Evolutionary conservation across 2,888 invertebrate species (phyloP).

Genomic region (Steromphala cineraria): DNA sequence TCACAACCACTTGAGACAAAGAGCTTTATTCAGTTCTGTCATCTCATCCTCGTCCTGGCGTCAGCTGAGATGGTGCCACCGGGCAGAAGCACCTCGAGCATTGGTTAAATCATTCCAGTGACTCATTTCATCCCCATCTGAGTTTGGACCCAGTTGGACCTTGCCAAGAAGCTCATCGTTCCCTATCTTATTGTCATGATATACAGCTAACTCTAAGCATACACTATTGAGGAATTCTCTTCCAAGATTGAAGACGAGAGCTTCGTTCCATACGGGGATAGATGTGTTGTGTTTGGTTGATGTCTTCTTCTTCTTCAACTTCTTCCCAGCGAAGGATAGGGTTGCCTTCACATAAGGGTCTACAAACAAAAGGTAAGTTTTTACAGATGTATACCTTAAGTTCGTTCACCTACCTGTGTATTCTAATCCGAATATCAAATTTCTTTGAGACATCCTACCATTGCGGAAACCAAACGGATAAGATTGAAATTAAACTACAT

Average conservation of each 20-base stretch:
- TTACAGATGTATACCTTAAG: too few relatives aligned
- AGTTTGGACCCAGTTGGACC: slow-evolving; percentile 78
- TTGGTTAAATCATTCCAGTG: slow-evolving; percentile 71
- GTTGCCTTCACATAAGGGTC: slow-evolving; percentile 93
- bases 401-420: too few relatives aligned
- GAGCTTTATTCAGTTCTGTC: slow-evolving; percentile 5
- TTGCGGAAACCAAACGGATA: too few relatives aligned
- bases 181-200: slow-evolving; percentile 81
- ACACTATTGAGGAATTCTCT: slow-evolving; percentile 79
- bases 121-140: slow-evolving; percentile 60
- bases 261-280: slow-evolving; percentile 94
- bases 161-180: slow-evolving; percentile 79
- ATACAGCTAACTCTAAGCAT: slow-evolving; percentile 79
- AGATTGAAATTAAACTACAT: too few relatives aligned
- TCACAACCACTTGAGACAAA: slow-evolving; percentile 18
- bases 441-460: too few relatives aligned
- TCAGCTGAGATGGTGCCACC: slow-evolving; percentile 65
- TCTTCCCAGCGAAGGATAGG: slow-evolving; percentile 87
- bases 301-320: slow-evolving; percentile 91
- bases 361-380: slow-evolving; percentile 69
- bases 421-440: too few relatives aligned
- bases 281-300: slow-evolving; percentile 84
- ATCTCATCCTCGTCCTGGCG: slow-evolving; percentile 24
- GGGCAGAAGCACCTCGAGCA: slow-evolving; percentile 59
- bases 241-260: slow-evolving; percentile 85